Percentiles rank a stretch among this genome's conserved stretches.
Conservation (phyloP, 2,888 invertebrate genomes). For the Cosmia pyralina region DNA sequence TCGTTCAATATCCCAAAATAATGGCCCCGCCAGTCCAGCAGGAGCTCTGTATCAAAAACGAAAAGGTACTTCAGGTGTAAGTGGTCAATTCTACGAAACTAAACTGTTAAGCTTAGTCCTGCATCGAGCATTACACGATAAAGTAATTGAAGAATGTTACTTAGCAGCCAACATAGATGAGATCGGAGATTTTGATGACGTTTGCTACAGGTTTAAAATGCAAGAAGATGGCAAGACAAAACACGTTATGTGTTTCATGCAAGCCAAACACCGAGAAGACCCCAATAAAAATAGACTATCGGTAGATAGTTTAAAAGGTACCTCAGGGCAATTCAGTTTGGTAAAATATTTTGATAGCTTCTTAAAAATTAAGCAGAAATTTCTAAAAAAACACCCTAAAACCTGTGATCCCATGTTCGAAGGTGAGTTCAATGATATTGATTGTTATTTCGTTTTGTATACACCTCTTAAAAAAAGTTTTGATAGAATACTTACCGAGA, state of each 20-base stretch:
- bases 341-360: conserved; percentile 71
- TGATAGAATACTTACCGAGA: conserved; percentile 48
- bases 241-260: conserved; percentile 67
- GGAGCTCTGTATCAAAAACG: conserved; percentile 54
- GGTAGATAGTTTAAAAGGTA: conserved; percentile 62
- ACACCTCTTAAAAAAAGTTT: conserved; percentile 69
- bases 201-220: conserved; percentile 68
- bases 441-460: conserved; percentile 69
- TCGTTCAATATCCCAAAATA: conserved; percentile 11
- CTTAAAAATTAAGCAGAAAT: conserved; percentile 67
- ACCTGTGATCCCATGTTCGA: conserved; percentile 66
- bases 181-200: conserved; percentile 72
- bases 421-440: conserved; percentile 62
- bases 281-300: conserved; percentile 65
- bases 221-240: conserved; percentile 44
- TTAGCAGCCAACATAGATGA: conserved; percentile 70
- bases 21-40: background rate
- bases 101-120: conserved; percentile 69
- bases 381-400: conserved; percentile 51
- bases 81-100: conserved; percentile 67
- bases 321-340: conserved; percentile 65
- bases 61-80: conserved; percentile 61
- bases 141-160: conserved; percentile 64
- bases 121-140: conserved; percentile 66
- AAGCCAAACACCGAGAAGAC: conserved; percentile 72